Evolutionary conservation across 2,888 invertebrate genomes (phyloP).

Genomic region (Notodonta dromedarius): DNA sequence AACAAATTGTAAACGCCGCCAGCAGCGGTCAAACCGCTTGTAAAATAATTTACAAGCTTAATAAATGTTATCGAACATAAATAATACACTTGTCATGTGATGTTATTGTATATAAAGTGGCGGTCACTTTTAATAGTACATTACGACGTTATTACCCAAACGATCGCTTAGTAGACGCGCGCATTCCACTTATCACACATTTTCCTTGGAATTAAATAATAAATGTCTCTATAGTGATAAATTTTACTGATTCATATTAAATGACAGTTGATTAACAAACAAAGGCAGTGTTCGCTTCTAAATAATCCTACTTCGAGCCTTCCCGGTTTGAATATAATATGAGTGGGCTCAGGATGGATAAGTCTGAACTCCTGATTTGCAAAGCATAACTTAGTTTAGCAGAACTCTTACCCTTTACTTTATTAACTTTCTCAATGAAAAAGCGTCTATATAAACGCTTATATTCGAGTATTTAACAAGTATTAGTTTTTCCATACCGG

Average conservation of each 20-base stretch:
- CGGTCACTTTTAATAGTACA: conserved; percentile 18
- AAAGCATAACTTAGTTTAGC: no score
- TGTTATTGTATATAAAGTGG: neutral
- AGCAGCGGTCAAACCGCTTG: neutral
- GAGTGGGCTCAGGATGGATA: no score
- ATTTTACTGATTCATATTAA: conserved; percentile 16
- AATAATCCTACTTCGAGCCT: no score
- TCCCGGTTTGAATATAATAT: no score
- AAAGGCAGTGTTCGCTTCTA: no score
- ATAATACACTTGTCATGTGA: neutral
- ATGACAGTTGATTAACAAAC: neutral
- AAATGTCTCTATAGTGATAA: conserved; percentile 10
- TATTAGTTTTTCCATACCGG: no score
- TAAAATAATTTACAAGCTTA: neutral
- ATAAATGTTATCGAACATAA: neutral
- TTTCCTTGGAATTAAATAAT: conserved; percentile 1
- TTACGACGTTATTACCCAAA: conserved; percentile 16
- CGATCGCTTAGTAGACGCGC: neutral
- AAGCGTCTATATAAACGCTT: no score
- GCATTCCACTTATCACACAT: conserved; percentile 4
- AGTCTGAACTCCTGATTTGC: no score
- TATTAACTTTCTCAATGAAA: no score
- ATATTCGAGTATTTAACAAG: no score
- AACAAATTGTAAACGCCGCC: no score
- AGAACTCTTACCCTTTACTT: no score